These are phyloP conservation scores for Pitangus sulphuratus DNA, from an alignment of 2,797 vertebrate genomes.

Conservation along the genomic window DNA sequence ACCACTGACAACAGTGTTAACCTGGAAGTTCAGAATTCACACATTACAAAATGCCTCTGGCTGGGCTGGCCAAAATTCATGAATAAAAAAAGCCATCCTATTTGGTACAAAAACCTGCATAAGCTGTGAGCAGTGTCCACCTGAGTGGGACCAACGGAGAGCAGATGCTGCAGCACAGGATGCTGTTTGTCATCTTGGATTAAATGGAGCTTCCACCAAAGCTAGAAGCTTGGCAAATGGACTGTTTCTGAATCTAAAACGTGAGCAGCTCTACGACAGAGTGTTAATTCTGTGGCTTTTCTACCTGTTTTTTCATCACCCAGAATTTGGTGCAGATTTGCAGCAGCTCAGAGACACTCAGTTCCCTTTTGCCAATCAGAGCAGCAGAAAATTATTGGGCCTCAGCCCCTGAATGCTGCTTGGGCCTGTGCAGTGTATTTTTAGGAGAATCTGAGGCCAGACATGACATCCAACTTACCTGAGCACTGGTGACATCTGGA, in stretches of 20 bases:
- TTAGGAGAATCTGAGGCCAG: neutral
- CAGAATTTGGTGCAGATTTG: neutral
- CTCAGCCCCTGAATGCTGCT: neutral
- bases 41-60: neutral
- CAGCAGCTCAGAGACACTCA: neutral
- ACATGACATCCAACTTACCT: slow-evolving; percentile 74
- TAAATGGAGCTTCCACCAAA: neutral
- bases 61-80: neutral
- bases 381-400: neutral
- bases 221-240: neutral
- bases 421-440: neutral
- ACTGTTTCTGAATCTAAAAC: neutral
- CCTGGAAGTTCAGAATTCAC: slow-evolving; percentile 74
- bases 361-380: neutral
- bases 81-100: neutral
- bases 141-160: neutral
- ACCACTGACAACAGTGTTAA: slow-evolving; percentile 97
- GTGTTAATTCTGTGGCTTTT: neutral
- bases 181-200: neutral
- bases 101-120: neutral
- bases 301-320: neutral
- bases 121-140: neutral
- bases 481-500: slow-evolving; percentile 97
- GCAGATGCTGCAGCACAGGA: neutral
- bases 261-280: neutral